These are phyloP conservation scores for Amphiprion ocellaris DNA, from an alignment of 2,113 vertebrate genomes.

Conservation along the genomic window DNA sequence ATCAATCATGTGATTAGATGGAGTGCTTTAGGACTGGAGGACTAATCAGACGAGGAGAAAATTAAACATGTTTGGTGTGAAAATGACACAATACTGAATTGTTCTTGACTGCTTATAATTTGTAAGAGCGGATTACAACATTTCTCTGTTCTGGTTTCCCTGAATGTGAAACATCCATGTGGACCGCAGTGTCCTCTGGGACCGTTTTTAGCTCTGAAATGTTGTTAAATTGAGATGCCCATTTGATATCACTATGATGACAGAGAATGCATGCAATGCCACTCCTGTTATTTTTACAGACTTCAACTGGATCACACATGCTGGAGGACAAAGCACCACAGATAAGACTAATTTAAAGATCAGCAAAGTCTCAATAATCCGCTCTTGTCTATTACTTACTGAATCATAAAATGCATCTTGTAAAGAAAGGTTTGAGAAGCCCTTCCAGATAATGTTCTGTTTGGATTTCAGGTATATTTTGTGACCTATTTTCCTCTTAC, in stretches of 20 bases:
- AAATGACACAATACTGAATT: slow-evolving; percentile 30
- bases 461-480: background rate
- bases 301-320: slow-evolving; percentile 57
- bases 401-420: background rate
- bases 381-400: background rate
- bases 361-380: slow-evolving; percentile 25
- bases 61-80: slow-evolving; percentile 46
- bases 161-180: slow-evolving; percentile 54
- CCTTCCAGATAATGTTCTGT: background rate
- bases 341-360: slow-evolving; percentile 44
- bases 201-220: slow-evolving; percentile 74
- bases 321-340: slow-evolving; percentile 36
- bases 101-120: slow-evolving; percentile 36
- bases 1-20: slow-evolving; percentile 50
- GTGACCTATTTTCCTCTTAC: background rate
- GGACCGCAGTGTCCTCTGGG: slow-evolving; percentile 50
- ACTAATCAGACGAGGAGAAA: slow-evolving; percentile 21
- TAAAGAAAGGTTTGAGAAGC: background rate
- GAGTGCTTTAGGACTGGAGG: slow-evolving; percentile 9
- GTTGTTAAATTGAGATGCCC: slow-evolving; percentile 70
- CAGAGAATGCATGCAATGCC: slow-evolving; percentile 68
- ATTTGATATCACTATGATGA: slow-evolving; percentile 73
- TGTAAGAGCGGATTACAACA: slow-evolving; percentile 44
- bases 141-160: slow-evolving; percentile 30
- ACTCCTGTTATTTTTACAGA: slow-evolving; percentile 80